A percentile compares a stretch with the other conserved stretches of the same genome.
Evolutionary conservation across 2,113 vertebrate species (phyloP).

Genomic region (Bagarius yarrelli): DNA sequence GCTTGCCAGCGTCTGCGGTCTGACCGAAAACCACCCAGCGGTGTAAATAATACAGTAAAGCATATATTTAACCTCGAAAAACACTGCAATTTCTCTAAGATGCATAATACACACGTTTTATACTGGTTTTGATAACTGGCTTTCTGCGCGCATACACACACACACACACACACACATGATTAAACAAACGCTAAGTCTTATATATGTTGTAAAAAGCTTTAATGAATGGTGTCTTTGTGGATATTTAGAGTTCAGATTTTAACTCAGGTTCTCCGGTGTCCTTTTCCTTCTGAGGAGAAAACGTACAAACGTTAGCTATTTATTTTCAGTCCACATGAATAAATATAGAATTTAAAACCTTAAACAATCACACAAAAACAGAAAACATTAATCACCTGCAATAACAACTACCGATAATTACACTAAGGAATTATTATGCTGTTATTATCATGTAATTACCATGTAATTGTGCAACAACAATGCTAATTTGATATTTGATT

Average conservation of each 20-base stretch:
- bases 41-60: conserved; percentile 46
- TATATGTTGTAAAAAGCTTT: conserved; percentile 26
- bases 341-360: neutral
- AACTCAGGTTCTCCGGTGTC: conserved; percentile 51
- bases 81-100: conserved; percentile 13
- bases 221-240: neutral
- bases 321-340: neutral
- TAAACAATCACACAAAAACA: neutral
- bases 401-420: neutral
- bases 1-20: conserved; percentile 55
- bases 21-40: conserved; percentile 50
- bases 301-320: neutral
- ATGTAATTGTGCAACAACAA: neutral
- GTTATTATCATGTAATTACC: neutral
- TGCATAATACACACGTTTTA: conserved; percentile 40
- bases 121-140: neutral
- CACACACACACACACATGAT: conserved; percentile 14
- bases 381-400: neutral
- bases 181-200: conserved; percentile 6
- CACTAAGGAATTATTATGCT: neutral
- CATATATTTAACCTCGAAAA: conserved; percentile 17
- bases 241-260: conserved; percentile 69
- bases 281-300: conserved; percentile 61
- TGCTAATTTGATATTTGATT: neutral
- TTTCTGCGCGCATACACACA: conserved; percentile 27